These are phyloP conservation scores for Chrysogorgia sp. DNA, from an alignment of 92 coral and sea anemone genomes.

Conservation along the genomic window DNA sequence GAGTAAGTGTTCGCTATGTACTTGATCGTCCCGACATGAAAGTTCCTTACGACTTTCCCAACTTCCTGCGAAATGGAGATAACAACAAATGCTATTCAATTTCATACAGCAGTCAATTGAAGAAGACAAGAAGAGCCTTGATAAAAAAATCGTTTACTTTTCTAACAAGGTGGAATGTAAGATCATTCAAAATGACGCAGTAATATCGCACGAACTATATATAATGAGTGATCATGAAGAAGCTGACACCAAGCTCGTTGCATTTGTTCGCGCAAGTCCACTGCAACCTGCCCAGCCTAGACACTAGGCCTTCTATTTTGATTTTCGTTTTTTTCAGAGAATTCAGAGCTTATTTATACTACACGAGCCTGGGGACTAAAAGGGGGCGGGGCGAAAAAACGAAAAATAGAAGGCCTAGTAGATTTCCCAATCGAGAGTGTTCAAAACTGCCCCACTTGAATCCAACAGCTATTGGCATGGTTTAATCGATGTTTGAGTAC, in stretches of 20 bases:
- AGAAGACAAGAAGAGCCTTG: not conserved
- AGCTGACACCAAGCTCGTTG: constrained; percentile 44
- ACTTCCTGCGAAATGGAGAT: constrained; percentile 8
- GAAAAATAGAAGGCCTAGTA: too few relatives aligned
- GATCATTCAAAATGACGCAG: constrained; percentile 2
- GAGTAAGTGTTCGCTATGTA: not conserved
- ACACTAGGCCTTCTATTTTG: too few relatives aligned
- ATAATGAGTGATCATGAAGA: constrained; percentile 34
- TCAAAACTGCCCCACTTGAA: too few relatives aligned
- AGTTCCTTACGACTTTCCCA: too few relatives aligned
- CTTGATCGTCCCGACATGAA: not conserved
- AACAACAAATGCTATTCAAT: constrained; percentile 13
- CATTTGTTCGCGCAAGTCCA: not conserved
- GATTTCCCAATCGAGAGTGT: too few relatives aligned
- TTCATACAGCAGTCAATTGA: constrained; percentile 8
- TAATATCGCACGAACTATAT: not conserved
- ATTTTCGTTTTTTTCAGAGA: too few relatives aligned
- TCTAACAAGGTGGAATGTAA: constrained; percentile 13
- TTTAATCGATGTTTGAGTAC: too few relatives aligned
- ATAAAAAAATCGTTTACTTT: not conserved
- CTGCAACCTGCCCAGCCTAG: not conserved
- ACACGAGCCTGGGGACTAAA: too few relatives aligned
- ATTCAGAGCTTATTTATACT: too few relatives aligned
- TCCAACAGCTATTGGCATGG: too few relatives aligned
- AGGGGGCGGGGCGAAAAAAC: too few relatives aligned